Evolutionary conservation across 2,797 vertebrate genomes (phyloP).

Genomic region (Intellagama lesueurii): DNA sequence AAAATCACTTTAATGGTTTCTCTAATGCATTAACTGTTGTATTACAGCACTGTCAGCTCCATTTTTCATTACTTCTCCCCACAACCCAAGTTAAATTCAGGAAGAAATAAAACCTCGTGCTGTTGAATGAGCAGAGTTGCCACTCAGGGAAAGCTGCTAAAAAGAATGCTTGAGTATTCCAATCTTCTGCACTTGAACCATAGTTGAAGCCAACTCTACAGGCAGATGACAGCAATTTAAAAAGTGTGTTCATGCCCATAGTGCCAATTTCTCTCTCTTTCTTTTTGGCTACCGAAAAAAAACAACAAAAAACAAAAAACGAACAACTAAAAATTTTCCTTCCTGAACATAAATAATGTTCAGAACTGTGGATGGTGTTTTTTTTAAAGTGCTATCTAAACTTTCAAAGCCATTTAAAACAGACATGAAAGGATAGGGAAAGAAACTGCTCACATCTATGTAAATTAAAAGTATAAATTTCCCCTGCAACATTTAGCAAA

Average conservation of each 20-base stretch:
- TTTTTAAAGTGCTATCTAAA: neutral
- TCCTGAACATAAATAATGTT: accelerated
- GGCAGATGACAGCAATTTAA: neutral
- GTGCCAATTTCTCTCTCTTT: accelerated
- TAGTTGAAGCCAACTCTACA: conserved; percentile 4
- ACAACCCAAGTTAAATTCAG: neutral
- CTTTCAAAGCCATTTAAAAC: neutral
- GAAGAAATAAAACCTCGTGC: neutral
- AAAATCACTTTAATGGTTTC: neutral
- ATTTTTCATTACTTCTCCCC: neutral
- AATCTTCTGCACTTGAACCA: neutral
- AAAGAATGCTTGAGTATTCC: neutral
- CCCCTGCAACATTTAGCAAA: conserved; percentile 11
- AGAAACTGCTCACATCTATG: neutral
- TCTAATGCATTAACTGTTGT: neutral
- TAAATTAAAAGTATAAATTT: conserved; percentile 28
- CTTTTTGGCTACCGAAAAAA: neutral
- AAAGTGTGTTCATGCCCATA: neutral
- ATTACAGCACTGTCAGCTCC: neutral
- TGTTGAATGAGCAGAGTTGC: conserved; percentile 17
- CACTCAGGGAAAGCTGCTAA: neutral
- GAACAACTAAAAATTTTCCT: neutral
- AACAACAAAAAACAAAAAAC: neutral
- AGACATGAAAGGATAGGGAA: neutral
- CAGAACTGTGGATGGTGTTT: accelerated